Evolutionary conservation across 2,888 invertebrate genomes (phyloP).

Genomic region (Hylaea fasciaria): DNA sequence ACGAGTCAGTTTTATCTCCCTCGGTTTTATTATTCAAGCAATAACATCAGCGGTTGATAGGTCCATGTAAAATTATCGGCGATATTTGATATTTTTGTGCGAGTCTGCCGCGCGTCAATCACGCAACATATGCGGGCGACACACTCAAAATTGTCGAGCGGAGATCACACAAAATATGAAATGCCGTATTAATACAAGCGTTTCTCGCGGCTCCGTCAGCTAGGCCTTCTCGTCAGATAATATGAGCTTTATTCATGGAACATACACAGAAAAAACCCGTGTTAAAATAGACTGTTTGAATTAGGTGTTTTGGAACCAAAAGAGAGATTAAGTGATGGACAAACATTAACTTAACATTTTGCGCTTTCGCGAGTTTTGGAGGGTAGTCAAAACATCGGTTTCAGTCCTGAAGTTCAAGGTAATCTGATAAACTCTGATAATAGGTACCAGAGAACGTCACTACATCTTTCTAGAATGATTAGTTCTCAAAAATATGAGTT

Average conservation of each 20-base stretch:
- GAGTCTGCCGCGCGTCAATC: slow-evolving; percentile 67
- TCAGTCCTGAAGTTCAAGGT: too few species aligned
- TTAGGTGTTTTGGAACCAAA: too few species aligned
- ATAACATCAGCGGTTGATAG: slow-evolving; percentile 29
- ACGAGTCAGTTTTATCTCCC: slow-evolving; percentile 1
- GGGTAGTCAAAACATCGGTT: too few species aligned
- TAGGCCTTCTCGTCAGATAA: neutral
- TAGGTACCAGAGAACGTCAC: too few species aligned
- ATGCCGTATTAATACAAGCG: slow-evolving; percentile 37
- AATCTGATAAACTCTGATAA: too few species aligned
- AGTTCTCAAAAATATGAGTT: too few species aligned
- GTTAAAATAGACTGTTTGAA: too few species aligned
- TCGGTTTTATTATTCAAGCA: slow-evolving; percentile 29
- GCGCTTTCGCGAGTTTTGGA: too few species aligned
- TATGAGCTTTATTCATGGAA: neutral
- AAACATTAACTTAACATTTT: too few species aligned
- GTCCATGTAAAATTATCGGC: slow-evolving; percentile 45
- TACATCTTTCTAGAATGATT: too few species aligned
- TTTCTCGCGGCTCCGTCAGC: neutral
- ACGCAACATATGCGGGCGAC: slow-evolving; percentile 69
- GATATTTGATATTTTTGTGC: slow-evolving; percentile 60
- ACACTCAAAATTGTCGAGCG: slow-evolving; percentile 68
- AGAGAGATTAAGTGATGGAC: too few species aligned
- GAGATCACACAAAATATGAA: slow-evolving; percentile 66
- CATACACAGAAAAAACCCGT: neutral